Percentiles rank a stretch among this genome's conserved stretches.
Evolutionary conservation across 2,797 vertebrate species (phyloP).

Genomic region (Pristis pectinata): DNA sequence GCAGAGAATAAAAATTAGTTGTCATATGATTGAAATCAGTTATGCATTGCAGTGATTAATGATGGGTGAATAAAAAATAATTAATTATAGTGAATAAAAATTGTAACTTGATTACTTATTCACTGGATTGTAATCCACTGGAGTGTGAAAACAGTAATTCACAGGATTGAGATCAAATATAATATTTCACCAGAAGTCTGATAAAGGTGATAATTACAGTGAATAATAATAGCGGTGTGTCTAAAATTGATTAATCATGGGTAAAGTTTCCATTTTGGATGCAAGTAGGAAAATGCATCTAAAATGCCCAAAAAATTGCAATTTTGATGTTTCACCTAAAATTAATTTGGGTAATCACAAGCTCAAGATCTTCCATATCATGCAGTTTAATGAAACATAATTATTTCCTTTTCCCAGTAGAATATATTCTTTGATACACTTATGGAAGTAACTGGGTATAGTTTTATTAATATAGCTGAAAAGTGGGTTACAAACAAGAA

Average conservation of each 20-base stretch:
- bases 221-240: conserved; percentile 10
- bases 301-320: no score
- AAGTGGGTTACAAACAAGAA: no score
- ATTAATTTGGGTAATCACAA: no score
- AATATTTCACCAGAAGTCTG: conserved; percentile 14
- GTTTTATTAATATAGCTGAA: no score
- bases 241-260: conserved; percentile 15
- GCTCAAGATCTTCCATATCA: no score
- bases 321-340: no score
- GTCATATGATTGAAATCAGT: not conserved
- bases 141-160: conserved; percentile 5
- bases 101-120: conserved; percentile 13
- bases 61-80: conserved; percentile 13
- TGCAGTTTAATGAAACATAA: no score
- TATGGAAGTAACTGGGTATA: no score
- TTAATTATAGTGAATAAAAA: conserved; percentile 30
- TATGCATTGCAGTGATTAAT: conserved; percentile 8
- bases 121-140: not conserved
- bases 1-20: not conserved
- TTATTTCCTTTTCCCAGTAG: no score
- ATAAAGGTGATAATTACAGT: conserved; percentile 17
- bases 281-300: no score
- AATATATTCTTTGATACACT: no score
- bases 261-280: not conserved
- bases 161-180: conserved; percentile 24